A percentile compares a stretch with the other conserved stretches of the same genome.
Conservation (phyloP, 2,888 invertebrate species). For the Calliopum simillimum region DNA sequence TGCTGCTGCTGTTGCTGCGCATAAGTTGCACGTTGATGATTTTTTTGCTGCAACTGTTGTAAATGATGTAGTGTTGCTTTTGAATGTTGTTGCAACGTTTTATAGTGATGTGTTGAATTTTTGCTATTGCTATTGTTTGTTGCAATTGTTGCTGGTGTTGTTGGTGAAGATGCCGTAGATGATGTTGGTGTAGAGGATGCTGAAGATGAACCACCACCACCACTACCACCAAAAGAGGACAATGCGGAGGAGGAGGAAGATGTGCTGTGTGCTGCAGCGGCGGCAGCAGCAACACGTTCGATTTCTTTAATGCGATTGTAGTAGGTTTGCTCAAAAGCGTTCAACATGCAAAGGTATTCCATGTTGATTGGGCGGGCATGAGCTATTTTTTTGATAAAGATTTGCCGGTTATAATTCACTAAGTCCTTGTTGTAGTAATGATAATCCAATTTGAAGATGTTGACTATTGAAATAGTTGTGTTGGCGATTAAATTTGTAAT, state of each 20-base stretch:
- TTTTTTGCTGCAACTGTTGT: slow-evolving; percentile 29
- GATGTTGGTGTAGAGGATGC: slow-evolving; percentile 48
- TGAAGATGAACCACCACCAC: slow-evolving; percentile 24
- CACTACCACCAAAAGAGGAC: not conserved
- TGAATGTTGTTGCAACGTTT: slow-evolving; percentile 33
- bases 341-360: slow-evolving; percentile 63
- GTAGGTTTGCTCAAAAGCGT: slow-evolving; percentile 62
- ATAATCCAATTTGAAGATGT: too few relatives aligned
- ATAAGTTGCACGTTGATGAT: not conserved
- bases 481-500: too few relatives aligned
- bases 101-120: not conserved
- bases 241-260: slow-evolving; percentile 40
- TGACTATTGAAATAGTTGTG: too few relatives aligned
- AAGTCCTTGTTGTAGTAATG: too few relatives aligned
- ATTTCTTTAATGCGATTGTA: slow-evolving; percentile 60
- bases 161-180: slow-evolving; percentile 54
- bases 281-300: slow-evolving; percentile 53
- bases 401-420: too few relatives aligned
- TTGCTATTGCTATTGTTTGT: slow-evolving; percentile 34
- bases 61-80: slow-evolving; percentile 35
- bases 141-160: slow-evolving; percentile 34
- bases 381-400: too few relatives aligned
- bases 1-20: slow-evolving; percentile 42
- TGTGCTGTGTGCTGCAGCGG: slow-evolving; percentile 45
- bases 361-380: slow-evolving; percentile 45